These are phyloP conservation scores for Limanda limanda DNA, from an alignment of 2,113 vertebrate genomes.

Conservation along the genomic window DNA sequence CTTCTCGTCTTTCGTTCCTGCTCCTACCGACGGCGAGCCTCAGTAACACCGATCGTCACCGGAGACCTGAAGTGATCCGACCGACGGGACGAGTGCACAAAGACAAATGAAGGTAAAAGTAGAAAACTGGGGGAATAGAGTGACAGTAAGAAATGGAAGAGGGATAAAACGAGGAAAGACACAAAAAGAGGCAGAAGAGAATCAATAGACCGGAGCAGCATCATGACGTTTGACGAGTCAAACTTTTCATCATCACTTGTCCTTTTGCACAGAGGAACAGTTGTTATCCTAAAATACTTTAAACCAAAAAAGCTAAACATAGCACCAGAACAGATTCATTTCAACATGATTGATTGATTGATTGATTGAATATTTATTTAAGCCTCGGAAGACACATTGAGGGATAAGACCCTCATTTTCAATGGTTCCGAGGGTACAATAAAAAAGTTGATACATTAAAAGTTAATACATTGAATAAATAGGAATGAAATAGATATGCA, in stretches of 20 bases:
- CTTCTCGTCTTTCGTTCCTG: constrained; percentile 17
- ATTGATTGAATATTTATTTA: too few relatives aligned
- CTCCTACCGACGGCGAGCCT: constrained; percentile 37
- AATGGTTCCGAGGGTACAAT: too few relatives aligned
- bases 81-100: constrained; percentile 20
- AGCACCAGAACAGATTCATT: too few relatives aligned
- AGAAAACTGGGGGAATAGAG: neutral
- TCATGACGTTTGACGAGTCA: neutral
- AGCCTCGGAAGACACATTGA: too few relatives aligned
- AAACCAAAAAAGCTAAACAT: too few relatives aligned
- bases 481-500: too few relatives aligned
- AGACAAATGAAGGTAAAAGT: constrained; percentile 45
- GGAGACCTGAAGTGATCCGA: constrained; percentile 35
- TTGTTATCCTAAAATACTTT: too few relatives aligned
- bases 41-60: constrained; percentile 27
- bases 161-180: neutral
- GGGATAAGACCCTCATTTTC: too few relatives aligned
- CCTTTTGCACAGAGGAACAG: too few relatives aligned
- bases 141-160: neutral
- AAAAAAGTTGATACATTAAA: too few relatives aligned
- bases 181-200: neutral
- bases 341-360: too few relatives aligned
- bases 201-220: neutral
- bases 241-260: neutral
- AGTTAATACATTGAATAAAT: too few relatives aligned